Evolutionary conservation across 2,113 vertebrate species (phyloP).

Genomic region (Excalfactoria chinensis): DNA sequence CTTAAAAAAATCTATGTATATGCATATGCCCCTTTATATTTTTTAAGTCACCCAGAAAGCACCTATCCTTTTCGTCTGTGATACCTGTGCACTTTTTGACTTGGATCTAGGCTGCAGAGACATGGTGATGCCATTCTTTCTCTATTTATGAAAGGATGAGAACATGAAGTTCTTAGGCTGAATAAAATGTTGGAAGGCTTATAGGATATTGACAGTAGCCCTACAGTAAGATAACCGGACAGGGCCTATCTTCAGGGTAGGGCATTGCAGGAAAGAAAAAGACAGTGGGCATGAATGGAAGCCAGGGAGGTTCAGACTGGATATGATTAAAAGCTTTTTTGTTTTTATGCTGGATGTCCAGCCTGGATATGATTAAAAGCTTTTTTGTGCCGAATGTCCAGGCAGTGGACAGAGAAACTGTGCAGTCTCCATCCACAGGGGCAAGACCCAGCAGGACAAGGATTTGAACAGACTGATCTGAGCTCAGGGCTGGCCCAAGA

Average conservation of each 20-base stretch:
- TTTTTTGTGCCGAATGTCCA: neutral
- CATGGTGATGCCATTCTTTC: conserved; percentile 2
- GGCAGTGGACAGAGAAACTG: neutral
- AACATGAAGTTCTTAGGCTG: neutral
- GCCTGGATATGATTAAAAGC: neutral
- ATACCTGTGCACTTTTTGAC: neutral
- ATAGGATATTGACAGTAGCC: neutral
- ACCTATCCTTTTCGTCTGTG: neutral
- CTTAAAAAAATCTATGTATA: neutral
- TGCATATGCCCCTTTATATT: neutral
- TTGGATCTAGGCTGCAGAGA: neutral
- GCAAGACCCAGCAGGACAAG: neutral
- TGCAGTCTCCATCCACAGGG: neutral
- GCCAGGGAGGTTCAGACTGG: neutral
- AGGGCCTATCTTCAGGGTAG: neutral
- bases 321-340: fast-evolving
- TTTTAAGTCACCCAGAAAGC: neutral
- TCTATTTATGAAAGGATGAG: neutral
- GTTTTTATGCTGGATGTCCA: no score
- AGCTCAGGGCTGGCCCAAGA: neutral
- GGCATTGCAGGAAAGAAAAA: neutral
- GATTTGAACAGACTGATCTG: neutral
- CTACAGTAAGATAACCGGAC: neutral
- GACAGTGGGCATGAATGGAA: neutral
- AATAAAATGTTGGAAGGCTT: neutral